These are phyloP conservation scores for Pogonognathellus flavescens DNA, from an alignment of 1,140 invertebrate species.

Conservation along the genomic window DNA sequence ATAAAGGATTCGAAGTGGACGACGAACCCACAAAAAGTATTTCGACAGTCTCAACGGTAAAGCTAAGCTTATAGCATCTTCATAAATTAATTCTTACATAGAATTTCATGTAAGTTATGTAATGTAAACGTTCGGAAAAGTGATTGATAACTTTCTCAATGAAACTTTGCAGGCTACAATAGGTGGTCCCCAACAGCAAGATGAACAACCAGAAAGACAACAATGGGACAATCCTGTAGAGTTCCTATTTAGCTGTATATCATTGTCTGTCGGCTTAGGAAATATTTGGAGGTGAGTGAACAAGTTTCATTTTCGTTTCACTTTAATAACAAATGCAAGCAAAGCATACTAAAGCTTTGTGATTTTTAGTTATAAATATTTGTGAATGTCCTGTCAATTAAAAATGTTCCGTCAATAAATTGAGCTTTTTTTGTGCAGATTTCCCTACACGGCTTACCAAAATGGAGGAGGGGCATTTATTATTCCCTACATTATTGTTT, in stretches of 20 bases:
- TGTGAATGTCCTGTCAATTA: neutral
- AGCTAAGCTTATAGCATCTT: neutral
- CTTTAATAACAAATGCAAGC: no score
- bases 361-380: neutral
- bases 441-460: constrained; percentile 72
- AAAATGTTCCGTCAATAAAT: neutral
- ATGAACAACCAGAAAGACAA: constrained; percentile 58
- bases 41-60: neutral
- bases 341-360: no score
- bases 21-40: neutral
- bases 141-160: neutral
- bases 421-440: constrained; percentile 58
- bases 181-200: neutral
- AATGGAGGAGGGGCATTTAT: constrained; percentile 73
- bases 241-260: constrained; percentile 72
- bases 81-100: no score
- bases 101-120: no score
- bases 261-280: constrained; percentile 73
- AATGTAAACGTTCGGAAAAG: neutral
- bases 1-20: constrained; percentile 22
- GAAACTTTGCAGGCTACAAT: neutral
- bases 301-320: constrained; percentile 77
- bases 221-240: constrained; percentile 68
- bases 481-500: constrained; percentile 74
- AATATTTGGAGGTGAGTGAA: constrained; percentile 76